Conservation (phyloP, 2,797 vertebrate genomes). For the Sebastolobus alascanus region DNA sequence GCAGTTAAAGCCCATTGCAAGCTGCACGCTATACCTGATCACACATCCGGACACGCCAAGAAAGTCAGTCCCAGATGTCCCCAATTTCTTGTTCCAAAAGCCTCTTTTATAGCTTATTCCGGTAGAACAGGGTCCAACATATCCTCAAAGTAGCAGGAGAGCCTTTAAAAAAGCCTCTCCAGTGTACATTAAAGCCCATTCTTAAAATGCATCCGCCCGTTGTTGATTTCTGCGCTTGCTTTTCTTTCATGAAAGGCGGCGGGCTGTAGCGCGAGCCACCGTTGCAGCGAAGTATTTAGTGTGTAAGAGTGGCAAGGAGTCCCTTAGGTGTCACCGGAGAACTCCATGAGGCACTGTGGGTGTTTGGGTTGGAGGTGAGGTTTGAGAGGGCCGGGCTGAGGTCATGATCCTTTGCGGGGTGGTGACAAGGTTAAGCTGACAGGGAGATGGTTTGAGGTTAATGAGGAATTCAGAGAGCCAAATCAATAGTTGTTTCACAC, state of each 20-base stretch:
- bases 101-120: constrained; percentile 61
- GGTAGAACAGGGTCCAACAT: constrained; percentile 47
- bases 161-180: constrained; percentile 46
- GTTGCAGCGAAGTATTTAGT: constrained; percentile 56
- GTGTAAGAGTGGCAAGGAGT: constrained; percentile 57
- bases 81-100: constrained; percentile 53
- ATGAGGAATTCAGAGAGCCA: constrained; percentile 51
- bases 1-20: constrained; percentile 57
- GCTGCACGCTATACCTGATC: constrained; percentile 76
- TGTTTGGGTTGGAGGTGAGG: constrained; percentile 56
- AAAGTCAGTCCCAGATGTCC: constrained; percentile 57
- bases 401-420: constrained; percentile 65
- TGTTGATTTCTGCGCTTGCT: constrained; percentile 38
- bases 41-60: constrained; percentile 64
- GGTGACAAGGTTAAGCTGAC: constrained; percentile 76
- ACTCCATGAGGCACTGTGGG: constrained; percentile 51
- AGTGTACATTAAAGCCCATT: constrained; percentile 42
- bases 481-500: constrained; percentile 53
- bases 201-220: constrained; percentile 39
- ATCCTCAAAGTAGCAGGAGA: constrained; percentile 52
- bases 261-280: constrained; percentile 25
- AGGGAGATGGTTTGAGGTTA: constrained; percentile 50
- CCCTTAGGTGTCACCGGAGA: constrained; percentile 67
- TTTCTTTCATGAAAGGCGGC: constrained; percentile 45
- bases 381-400: constrained; percentile 45